These are phyloP conservation scores for Synergus laeviventris DNA, from an alignment of 2,888 invertebrate species.

Conservation along the genomic window DNA sequence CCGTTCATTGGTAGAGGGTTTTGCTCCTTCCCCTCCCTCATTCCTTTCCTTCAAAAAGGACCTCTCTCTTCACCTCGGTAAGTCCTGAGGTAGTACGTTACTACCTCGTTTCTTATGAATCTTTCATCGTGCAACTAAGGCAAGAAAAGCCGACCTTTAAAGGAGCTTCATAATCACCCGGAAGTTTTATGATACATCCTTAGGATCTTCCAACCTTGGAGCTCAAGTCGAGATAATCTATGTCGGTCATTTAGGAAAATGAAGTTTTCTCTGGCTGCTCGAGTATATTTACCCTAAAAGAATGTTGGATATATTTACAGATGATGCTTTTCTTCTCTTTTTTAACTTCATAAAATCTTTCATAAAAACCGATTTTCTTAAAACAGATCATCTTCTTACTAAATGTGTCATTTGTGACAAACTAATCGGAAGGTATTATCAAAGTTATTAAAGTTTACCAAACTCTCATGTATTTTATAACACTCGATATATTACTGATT, in stretches of 20 bases:
- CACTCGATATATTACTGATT: no score
- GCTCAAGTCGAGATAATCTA: background rate
- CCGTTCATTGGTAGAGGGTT: constrained; percentile 9
- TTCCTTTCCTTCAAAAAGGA: constrained; percentile 1
- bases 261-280: background rate
- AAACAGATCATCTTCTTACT: no score
- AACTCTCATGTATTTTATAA: no score
- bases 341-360: no score
- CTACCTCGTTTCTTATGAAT: constrained; percentile 6
- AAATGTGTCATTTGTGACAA: no score
- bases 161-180: constrained; percentile 35
- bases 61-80: background rate
- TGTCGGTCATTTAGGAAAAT: constrained; percentile 4
- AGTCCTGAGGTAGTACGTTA: constrained; percentile 26
- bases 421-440: no score
- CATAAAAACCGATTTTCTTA: no score
- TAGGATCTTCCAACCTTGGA: background rate
- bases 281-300: background rate
- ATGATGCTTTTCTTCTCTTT: no score
- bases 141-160: constrained; percentile 23
- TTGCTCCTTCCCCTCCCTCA: background rate
- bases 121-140: constrained; percentile 18
- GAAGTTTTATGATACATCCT: constrained; percentile 18
- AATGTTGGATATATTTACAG: no score
- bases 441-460: no score